Percentiles rank a stretch among this genome's conserved stretches.
phyloP scores from a whole-genome alignment of 2,797 vertebrate genomes.

The Thripadectes ignobilis region DNA sequence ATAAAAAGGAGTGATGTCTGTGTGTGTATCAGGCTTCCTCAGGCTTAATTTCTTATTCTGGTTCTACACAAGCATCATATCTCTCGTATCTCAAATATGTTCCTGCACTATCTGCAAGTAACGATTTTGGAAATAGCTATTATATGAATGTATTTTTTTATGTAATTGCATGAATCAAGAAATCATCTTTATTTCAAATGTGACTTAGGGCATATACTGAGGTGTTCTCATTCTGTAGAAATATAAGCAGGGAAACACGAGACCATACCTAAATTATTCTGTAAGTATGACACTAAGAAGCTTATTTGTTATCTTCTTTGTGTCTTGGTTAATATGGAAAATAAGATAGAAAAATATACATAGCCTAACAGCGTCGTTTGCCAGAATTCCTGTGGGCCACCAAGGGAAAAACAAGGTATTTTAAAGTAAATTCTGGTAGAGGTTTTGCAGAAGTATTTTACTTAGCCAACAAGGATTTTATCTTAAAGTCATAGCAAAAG shows the following conservation, averaged over 20 bases:
- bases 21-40: background rate
- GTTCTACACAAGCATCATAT: background rate
- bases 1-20: constrained; percentile 6
- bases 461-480: background rate
- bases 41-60: background rate
- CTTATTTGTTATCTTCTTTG: background rate
- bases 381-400: background rate
- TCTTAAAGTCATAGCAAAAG: background rate
- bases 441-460: background rate
- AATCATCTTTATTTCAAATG: background rate
- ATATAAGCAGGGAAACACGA: background rate
- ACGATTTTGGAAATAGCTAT: background rate
- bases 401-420: background rate
- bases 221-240: background rate
- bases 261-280: background rate
- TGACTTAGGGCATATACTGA: background rate
- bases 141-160: background rate
- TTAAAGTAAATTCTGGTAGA: background rate
- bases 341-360: background rate
- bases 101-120: background rate
- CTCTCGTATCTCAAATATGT: background rate
- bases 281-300: background rate
- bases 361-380: background rate
- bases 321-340: background rate
- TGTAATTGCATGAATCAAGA: background rate